Conservation (phyloP, 2,113 vertebrate genomes). For the Xerus inauris region DNA sequence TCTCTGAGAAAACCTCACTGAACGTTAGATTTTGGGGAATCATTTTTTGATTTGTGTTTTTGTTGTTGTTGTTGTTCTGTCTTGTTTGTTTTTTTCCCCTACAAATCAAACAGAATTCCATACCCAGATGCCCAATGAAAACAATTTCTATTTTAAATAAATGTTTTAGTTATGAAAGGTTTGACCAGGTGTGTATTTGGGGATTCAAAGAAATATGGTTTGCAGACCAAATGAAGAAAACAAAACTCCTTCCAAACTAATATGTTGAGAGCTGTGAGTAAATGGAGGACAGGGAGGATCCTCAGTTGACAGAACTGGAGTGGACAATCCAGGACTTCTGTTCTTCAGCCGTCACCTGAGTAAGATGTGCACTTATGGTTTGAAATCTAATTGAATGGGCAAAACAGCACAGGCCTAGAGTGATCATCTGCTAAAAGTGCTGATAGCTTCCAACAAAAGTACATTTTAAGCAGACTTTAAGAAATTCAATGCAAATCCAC, state of each 20-base stretch:
- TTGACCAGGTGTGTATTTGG: neutral
- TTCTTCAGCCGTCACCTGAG: neutral
- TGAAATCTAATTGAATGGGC: neutral
- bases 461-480: neutral
- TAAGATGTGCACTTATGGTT: neutral
- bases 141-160: neutral
- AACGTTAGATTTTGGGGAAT: neutral
- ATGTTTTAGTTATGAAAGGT: neutral
- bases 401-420: too few relatives aligned
- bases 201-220: neutral
- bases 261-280: neutral
- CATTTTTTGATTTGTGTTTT: neutral
- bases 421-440: neutral
- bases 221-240: neutral
- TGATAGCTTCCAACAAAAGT: neutral
- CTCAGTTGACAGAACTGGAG: neutral
- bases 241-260: neutral
- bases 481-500: neutral
- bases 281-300: neutral
- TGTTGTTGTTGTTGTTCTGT: too few relatives aligned
- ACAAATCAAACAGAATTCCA: neutral
- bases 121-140: neutral
- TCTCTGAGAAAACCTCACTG: neutral
- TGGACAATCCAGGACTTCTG: neutral
- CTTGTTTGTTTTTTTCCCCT: neutral